phyloP scores from a whole-genome alignment of 2,888 invertebrate genomes.

The Agriopis aurantiaria region DNA sequence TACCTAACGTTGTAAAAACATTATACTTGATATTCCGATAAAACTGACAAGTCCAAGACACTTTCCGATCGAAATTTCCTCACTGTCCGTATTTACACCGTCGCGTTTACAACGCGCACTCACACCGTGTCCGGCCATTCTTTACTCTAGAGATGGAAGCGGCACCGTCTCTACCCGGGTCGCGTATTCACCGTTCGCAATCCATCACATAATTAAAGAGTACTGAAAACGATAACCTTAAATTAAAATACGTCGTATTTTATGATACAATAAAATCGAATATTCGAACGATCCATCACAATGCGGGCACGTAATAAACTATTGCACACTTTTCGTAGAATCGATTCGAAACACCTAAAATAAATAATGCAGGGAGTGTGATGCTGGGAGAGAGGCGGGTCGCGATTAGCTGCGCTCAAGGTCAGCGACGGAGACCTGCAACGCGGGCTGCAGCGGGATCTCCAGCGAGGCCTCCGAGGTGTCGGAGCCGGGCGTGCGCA shows the following conservation, averaged over 20 bases:
- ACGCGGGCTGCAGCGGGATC: constrained; percentile 75
- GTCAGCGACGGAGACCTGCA: constrained; percentile 72
- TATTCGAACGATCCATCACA: constrained; percentile 33
- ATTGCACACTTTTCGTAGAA: constrained; percentile 65
- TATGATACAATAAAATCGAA: constrained; percentile 38
- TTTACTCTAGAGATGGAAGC: not conserved
- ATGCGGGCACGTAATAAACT: constrained; percentile 54
- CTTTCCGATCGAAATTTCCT: constrained; percentile 25
- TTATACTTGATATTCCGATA: constrained; percentile 50
- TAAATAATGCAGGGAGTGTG: constrained; percentile 34
- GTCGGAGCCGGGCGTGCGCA: constrained; percentile 68
- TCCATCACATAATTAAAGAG: constrained; percentile 22
- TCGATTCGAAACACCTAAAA: constrained; percentile 30
- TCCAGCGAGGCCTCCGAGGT: constrained; percentile 75
- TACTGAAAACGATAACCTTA: constrained; percentile 19
- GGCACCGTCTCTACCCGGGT: not conserved
- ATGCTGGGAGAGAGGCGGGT: not conserved
- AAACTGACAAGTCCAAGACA: constrained; percentile 52
- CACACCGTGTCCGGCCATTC: constrained; percentile 3
- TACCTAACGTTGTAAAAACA: constrained; percentile 58
- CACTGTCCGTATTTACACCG: constrained; percentile 62
- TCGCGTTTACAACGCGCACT: constrained; percentile 63
- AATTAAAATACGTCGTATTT: constrained; percentile 11
- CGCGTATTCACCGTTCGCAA: constrained; percentile 2
- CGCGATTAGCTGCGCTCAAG: constrained; percentile 63